A percentile compares a stretch with the other conserved stretches of the same genome.
Conservation (phyloP, 2,888 invertebrate species). For the Orchesellides sinensis region DNA sequence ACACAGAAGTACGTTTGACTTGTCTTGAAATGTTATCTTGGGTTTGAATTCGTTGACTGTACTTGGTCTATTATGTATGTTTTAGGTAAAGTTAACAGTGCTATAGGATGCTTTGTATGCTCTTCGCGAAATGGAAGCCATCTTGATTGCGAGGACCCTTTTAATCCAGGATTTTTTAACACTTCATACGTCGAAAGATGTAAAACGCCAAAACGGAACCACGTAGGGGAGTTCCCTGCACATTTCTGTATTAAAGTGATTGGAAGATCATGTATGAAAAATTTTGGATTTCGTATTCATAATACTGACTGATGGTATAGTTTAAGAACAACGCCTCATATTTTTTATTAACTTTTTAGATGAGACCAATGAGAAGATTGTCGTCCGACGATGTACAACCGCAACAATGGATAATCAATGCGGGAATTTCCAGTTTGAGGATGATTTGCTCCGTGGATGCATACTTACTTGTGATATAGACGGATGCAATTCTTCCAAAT, state of each 20-base stretch:
- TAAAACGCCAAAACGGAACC: constrained; percentile 78
- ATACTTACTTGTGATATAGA: constrained; percentile 79
- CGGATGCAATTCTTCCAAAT: constrained; percentile 78
- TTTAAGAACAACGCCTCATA: neutral
- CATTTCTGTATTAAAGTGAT: constrained; percentile 80
- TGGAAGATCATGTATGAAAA: constrained; percentile 77
- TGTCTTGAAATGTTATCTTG: too few species aligned
- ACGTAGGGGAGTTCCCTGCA: constrained; percentile 78
- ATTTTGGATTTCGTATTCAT: neutral
- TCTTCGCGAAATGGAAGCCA: constrained; percentile 79
- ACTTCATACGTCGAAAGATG: constrained; percentile 77
- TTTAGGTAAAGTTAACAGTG: constrained; percentile 12
- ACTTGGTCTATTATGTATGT: too few species aligned
- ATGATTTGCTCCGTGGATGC: constrained; percentile 78
- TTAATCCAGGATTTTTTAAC: constrained; percentile 78
- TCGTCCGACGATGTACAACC: constrained; percentile 78
- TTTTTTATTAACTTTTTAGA: constrained; percentile 74
- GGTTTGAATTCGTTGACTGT: too few species aligned
- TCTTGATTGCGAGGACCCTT: constrained; percentile 79
- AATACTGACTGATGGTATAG: neutral
- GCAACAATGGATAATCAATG: constrained; percentile 79
- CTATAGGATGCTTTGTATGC: constrained; percentile 79
- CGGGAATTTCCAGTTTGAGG: constrained; percentile 78
- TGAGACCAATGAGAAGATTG: constrained; percentile 76
- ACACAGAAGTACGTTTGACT: too few species aligned